These are phyloP conservation scores for Ispidina lecontei DNA, from an alignment of 2,797 vertebrate species.

Conservation along the genomic window DNA sequence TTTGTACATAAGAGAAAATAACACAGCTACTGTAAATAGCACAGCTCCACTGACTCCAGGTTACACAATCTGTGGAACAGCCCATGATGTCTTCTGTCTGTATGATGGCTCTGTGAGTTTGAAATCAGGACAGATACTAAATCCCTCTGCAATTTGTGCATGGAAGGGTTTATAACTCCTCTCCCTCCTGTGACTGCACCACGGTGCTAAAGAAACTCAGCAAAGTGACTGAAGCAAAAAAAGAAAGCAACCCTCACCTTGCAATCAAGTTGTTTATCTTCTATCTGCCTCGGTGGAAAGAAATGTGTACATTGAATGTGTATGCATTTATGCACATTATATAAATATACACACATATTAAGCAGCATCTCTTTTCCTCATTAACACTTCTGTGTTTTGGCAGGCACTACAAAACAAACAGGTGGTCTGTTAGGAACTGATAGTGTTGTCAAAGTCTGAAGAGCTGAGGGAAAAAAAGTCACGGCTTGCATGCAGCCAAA, in stretches of 20 bases:
- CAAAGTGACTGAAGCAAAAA: not conserved
- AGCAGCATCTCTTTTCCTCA: constrained; percentile 40
- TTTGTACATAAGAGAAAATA: not conserved
- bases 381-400: constrained; percentile 62
- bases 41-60: not conserved
- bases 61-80: not conserved
- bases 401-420: constrained; percentile 64
- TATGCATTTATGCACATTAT: constrained; percentile 44
- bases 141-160: not conserved
- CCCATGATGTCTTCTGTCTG: not conserved
- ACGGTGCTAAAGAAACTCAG: not conserved
- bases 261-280: constrained; percentile 38
- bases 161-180: not conserved
- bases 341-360: constrained; percentile 59
- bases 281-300: not conserved
- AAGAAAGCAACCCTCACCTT: not conserved
- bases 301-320: constrained; percentile 21
- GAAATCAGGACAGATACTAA: not conserved
- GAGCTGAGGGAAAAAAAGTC: constrained; percentile 47
- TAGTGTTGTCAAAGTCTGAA: constrained; percentile 65
- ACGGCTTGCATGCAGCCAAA: constrained; percentile 26
- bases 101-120: not conserved
- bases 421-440: constrained; percentile 62
- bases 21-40: not conserved
- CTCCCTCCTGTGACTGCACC: not conserved